Conservation (phyloP, 2,888 invertebrate genomes). For the Volucella zonaria region DNA sequence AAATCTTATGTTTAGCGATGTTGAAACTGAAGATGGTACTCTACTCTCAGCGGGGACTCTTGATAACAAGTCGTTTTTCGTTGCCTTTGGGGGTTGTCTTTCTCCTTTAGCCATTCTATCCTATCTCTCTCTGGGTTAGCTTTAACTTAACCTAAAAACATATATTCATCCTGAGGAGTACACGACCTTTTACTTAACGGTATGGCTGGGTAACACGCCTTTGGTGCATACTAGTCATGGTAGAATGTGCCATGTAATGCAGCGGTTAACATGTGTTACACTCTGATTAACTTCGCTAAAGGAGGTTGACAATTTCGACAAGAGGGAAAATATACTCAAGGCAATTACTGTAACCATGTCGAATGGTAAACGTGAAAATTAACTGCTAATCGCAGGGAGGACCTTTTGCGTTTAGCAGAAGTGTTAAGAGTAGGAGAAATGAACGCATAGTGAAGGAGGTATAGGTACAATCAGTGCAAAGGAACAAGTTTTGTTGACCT, state of each 20-base stretch:
- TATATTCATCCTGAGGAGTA: slow-evolving; percentile 35
- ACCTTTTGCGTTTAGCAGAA: not conserved
- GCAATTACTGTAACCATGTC: not conserved
- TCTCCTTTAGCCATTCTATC: not conserved
- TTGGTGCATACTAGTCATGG: slow-evolving; percentile 10
- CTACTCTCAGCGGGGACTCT: slow-evolving; percentile 18
- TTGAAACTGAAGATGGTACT: slow-evolving; percentile 46
- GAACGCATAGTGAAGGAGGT: no score
- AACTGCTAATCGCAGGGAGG: slow-evolving; percentile 36
- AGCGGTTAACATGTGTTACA: slow-evolving; percentile 40
- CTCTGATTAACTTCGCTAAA: slow-evolving; percentile 46
- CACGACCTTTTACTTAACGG: slow-evolving; percentile 49
- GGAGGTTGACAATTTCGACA: slow-evolving; percentile 44
- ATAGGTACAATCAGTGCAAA: no score
- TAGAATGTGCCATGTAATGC: slow-evolving; percentile 4
- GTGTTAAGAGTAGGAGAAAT: no score
- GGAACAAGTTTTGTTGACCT: no score
- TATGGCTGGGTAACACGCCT: slow-evolving; percentile 30
- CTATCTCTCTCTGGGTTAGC: slow-evolving; percentile 48
- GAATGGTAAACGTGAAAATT: slow-evolving; percentile 42
- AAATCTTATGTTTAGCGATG: slow-evolving; percentile 57
- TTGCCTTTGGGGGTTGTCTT: no score
- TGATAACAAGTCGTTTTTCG: slow-evolving; percentile 30
- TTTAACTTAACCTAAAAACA: slow-evolving; percentile 72
- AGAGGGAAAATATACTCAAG: not conserved